Evolutionary conservation across 92 coral and sea anemone species (phyloP), one percentile per base, ranked within the genome.

Genomic region (Phenganax stokvisi): DNA sequence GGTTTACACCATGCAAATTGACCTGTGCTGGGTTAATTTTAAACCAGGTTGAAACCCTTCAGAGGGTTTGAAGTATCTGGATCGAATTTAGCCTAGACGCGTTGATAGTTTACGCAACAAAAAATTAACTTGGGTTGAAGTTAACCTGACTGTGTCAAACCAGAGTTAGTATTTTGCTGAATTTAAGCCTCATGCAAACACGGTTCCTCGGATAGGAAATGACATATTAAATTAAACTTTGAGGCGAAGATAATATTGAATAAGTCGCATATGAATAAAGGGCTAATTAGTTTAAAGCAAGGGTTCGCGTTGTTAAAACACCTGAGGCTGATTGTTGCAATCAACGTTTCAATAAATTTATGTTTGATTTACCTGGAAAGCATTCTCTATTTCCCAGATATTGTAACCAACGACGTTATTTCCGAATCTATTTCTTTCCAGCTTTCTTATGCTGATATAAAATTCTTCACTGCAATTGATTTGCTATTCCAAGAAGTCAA

Each of bases 371-470:
- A 7, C 7, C 17, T n/a, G 47, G 31, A 10, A 30, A 17, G 4
- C 11, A 12, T 28, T 9, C 9, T 70, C 75, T 52, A 12, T 11
- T 1, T 17, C 25, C 75, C 16, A 20, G 15, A 20, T 25, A 31
- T 31, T 10, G 12, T 71, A 31, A 25, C 6, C 6, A 9, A 17
- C 10, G 71, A 9, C 15, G 15, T 9, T 17, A 4, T 9, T 28
- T 17, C 10, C 2, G 10, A 10, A 8, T 73, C 2, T 8, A 27
- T 75, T 12, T 12, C 9, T 56, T 62, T 62, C 25, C 57, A 77
- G 81, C 17, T 77, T 70, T 31, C 81, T 12, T 77, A 59, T 52
- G 81, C 81, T 5, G 81, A 77, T 47, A 61, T 77, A 31, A 6
- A 59, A 20, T 77, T 60, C 52, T 77, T n/a, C 62, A 58, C n/a